Conservation (phyloP, 92 coral and sea anemone species). For the Umimayanthus kanabou region DNA sequence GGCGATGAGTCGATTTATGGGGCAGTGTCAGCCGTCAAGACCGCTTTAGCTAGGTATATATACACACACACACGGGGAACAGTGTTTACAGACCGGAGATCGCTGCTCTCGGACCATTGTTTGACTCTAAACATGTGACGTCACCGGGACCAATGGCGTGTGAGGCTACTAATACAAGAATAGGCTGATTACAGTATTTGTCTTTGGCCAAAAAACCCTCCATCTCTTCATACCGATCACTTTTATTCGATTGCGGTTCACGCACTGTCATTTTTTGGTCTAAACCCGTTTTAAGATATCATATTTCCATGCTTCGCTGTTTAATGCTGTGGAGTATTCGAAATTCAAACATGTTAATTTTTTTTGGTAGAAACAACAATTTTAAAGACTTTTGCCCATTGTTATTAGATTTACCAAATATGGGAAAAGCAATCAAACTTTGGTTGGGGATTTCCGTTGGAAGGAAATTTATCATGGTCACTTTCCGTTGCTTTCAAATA, state of each 20-base stretch:
- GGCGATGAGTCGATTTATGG: not conserved
- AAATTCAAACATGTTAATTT: conserved; percentile 13
- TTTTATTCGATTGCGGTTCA: conserved; percentile 56
- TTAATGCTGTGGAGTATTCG: not conserved
- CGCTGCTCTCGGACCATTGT: conserved; percentile 76
- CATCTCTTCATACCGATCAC: conserved; percentile 55
- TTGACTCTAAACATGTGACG: conserved; percentile 82
- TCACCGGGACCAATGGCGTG: conserved; percentile 74
- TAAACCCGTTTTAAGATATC: not conserved
- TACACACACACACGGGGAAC: conserved; percentile 46
- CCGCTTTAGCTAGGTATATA: conserved; percentile 25
- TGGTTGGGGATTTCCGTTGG: conserved; percentile 83
- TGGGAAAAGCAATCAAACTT: conserved; percentile 78
- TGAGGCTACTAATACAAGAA: conserved; percentile 53
- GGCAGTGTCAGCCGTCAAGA: conserved; percentile 17
- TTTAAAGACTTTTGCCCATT: conserved; percentile 57
- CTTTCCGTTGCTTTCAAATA: conserved; percentile 82
- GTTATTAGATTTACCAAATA: conserved; percentile 81
- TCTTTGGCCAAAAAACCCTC: conserved; percentile 58
- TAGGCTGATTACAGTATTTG: conserved; percentile 72
- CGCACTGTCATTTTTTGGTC: conserved; percentile 32
- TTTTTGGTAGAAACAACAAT: conserved; percentile 40
- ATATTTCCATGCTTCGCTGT: not conserved
- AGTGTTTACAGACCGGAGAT: conserved; percentile 79
- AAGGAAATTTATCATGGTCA: conserved; percentile 85